Evolutionary conservation across 2,113 vertebrate genomes (phyloP).

Genomic region (Cervus canadensis): DNA sequence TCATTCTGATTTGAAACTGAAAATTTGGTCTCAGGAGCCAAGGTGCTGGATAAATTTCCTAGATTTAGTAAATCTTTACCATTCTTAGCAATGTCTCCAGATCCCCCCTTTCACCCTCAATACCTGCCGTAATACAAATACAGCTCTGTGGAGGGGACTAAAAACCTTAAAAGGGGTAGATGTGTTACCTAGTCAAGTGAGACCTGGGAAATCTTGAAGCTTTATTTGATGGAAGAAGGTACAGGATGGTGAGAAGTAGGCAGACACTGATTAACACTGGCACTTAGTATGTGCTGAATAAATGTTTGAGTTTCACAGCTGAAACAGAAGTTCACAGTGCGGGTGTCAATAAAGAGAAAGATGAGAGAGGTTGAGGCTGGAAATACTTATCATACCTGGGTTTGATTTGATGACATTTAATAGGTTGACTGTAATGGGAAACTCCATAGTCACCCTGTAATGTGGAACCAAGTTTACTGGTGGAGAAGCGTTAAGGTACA

Average conservation of each 20-base stretch:
- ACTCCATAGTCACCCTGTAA: rapidly evolving
- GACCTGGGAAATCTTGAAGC: no score
- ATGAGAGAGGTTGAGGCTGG: neutral
- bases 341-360: neutral
- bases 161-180: neutral
- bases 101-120: neutral
- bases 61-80: neutral
- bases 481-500: neutral
- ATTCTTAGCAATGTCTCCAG: neutral
- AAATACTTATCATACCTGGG: rapidly evolving
- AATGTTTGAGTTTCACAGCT: neutral
- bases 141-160: rapidly evolving
- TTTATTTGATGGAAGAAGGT: neutral
- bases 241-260: no score
- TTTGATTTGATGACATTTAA: neutral
- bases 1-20: neutral
- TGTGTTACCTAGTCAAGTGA: neutral
- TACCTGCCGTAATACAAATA: neutral
- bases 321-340: neutral
- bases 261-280: neutral
- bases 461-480: rapidly evolving
- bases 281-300: rapidly evolving
- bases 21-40: neutral
- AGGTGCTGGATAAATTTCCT: neutral
- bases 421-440: neutral